These are phyloP conservation scores for Leptinotarsa undecemlineata DNA, from an alignment of 1,140 invertebrate species.

Conservation along the genomic window DNA sequence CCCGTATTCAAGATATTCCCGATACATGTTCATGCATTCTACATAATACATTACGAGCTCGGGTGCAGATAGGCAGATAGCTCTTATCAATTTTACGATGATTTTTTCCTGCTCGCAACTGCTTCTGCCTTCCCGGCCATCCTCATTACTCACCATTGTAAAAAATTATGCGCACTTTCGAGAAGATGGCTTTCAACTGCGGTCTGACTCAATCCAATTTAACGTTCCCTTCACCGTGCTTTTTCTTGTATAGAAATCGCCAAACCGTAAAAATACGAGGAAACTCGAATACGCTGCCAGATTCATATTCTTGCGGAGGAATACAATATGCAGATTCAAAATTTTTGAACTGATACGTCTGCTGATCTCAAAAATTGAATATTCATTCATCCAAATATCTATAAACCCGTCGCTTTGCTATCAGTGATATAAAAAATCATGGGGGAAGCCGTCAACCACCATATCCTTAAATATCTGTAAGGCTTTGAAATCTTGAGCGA, in stretches of 20 bases:
- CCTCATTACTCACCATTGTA: background rate
- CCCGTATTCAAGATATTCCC: background rate
- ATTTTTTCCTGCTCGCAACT: background rate
- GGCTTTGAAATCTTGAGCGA: no score
- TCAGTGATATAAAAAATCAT: no score
- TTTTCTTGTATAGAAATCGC: background rate
- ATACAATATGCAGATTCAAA: no score
- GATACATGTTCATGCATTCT: slow-evolving; percentile 5
- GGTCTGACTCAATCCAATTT: background rate
- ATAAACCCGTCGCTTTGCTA: no score
- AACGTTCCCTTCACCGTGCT: background rate
- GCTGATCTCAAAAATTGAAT: no score
- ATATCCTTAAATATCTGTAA: no score
- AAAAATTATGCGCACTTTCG: background rate
- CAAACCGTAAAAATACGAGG: background rate
- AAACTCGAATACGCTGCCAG: background rate
- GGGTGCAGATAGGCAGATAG: background rate
- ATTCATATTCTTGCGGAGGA: background rate
- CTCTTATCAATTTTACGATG: slow-evolving; percentile 8
- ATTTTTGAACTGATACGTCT: no score
- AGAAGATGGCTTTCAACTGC: background rate
- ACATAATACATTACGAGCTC: background rate
- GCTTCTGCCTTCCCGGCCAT: background rate
- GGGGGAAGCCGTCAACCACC: no score
- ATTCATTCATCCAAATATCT: no score